Evolutionary conservation across 2,797 vertebrate species (phyloP).

Genomic region (Cyprinella venusta): DNA sequence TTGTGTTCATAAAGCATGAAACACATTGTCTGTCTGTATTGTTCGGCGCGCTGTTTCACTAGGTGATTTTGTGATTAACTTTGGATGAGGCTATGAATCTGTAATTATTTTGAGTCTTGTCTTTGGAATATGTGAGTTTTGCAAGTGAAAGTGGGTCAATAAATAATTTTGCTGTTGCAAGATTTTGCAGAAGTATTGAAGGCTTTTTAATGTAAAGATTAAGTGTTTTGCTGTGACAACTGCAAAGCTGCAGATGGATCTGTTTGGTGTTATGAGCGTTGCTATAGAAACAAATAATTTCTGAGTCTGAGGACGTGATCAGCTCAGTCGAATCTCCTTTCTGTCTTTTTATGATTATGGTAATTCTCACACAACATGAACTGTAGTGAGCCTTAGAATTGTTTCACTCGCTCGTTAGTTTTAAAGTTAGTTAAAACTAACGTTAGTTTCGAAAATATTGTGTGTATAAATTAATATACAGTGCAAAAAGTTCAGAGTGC

Average conservation of each 20-base stretch:
- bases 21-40: neutral
- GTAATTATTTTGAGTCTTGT: slow-evolving; percentile 20
- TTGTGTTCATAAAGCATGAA: slow-evolving; percentile 8
- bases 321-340: slow-evolving; percentile 7
- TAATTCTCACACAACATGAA: neutral
- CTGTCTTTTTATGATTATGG: neutral
- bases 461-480: neutral
- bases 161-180: neutral
- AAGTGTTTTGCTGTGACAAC: neutral
- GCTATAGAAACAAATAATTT: slow-evolving; percentile 6
- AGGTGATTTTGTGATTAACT: neutral
- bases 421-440: no score
- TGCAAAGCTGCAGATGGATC: slow-evolving; percentile 8
- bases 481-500: neutral
- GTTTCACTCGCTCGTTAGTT: neutral
- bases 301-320: neutral
- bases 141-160: neutral
- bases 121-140: neutral
- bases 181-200: neutral
- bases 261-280: slow-evolving; percentile 18
- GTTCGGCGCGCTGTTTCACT: neutral
- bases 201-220: neutral
- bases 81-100: neutral
- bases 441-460: neutral
- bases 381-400: neutral